Evolutionary conservation across 1,140 invertebrate species (phyloP), one percentile per base, ranked within the genome.

Genomic region (Solen grandis): DNA sequence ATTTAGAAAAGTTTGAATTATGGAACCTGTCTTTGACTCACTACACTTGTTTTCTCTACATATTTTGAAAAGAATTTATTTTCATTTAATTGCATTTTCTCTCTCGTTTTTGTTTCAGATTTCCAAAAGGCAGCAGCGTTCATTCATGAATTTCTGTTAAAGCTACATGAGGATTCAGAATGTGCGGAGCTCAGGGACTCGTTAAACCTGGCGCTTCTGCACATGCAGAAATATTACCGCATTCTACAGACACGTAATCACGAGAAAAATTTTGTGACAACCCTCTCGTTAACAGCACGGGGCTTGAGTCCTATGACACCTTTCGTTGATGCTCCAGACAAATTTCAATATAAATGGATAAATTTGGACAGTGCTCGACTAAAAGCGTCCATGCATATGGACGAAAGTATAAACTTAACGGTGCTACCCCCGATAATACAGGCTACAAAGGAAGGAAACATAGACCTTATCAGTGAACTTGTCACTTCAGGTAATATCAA

Each of bases 91-190:
- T n/a, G n/a, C n/a, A n/a, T n/a, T n/a, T n/a, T n/a, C n/a, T n/a
- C n/a, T n/a, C 41, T 46, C 19, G 8, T 68, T 77, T 70, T 84
- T 60, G 52, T 77, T 83, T 46, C 80, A 90, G 92, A 92, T 88
- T 92, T 92, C 83, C 91, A 92, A 80, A 92, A 92, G 81, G 89
- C 90, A 65, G 90, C 92, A 65, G 90, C 92, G 81, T 91, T 91
- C 63, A 89, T 92, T 69, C 90, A 92, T 81, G 91, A 92, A 81
- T 92, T 92, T 86, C 70, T 92, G 25, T 82, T 92, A 25, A 92
- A 92, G 74, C 83, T 92, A 29, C 90, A 84, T 69, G 91, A 92
- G 81, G 91, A 91, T 86, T 87, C 85, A 59, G 90, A 91, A 84
- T 91, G 91, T 86, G 91, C 92, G 33, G 91, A 92, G 78, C 84